Base-by-base conservation (phyloP, 1,140 invertebrate genomes). In the Elymnias hypermnestra region DNA sequence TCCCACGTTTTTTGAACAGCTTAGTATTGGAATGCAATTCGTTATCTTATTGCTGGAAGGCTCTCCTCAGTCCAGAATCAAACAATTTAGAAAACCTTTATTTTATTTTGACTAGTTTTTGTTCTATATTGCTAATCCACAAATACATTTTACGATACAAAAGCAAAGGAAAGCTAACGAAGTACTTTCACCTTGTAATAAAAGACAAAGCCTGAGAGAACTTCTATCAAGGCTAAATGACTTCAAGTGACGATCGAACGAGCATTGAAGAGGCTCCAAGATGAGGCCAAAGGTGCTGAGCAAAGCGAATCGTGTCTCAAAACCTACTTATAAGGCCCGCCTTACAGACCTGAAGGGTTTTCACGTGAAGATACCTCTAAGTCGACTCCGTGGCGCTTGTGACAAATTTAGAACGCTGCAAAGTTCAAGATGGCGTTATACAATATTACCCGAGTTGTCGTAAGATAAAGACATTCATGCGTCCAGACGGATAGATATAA, bases 291-390 rank as follows among this genome's bases (percentile, higher is more conserved):
- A 55, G 53, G 53, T 55, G 53, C 53, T 55, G 46, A 50, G 48
- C 41, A 29, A 48, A 42, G 37, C 53, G 28, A 31, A 40, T 44
- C 29, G 53, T 40, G 36, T 42, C 35, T 44, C 47, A 41, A 46
- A 55, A 49, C 39, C 41, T 52, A 55, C 53, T 55, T 51, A 46
- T 41, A 40, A 55, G 42, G 41, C 53, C 36, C 43, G 53, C 36
- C 53, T 41, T 55, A 45, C 53, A 55, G 50, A 55, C 53, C 53
- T 55, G 47, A 55, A 52, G 53, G 13, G 53, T 51, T 55, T 55
- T 55, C 53, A 51, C 53, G 47, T 51, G 41, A 52, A 52, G 49
- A 52, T 39, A 52, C 42, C 49, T 40, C 39, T 41, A 41, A 51
- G 40, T 14, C 42, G 31, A 26, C 41, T 45, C 49, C 29, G 49